Evolutionary conservation across 2,888 invertebrate species (phyloP), one percentile per base, ranked within the genome.

Genomic region (Melieria omissa): DNA sequence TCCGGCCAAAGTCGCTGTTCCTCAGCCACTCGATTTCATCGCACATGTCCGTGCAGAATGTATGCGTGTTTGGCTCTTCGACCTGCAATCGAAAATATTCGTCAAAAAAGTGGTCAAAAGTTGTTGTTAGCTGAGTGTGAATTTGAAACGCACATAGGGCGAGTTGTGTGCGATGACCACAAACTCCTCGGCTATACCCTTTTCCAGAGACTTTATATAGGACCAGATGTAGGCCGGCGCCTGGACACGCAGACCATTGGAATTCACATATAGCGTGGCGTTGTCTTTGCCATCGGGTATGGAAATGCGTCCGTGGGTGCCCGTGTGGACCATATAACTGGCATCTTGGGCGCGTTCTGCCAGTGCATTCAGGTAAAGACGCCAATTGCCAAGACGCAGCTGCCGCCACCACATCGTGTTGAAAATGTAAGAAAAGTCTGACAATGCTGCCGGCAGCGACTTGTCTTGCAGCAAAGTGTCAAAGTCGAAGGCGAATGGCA

Each of bases 91-190:
- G 29, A 29, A 29, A 29, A 29, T 29, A 29, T 29, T 29, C 29
- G 29, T 29, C 29, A 29, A 29, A 29, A 29, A 29, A 29, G 2
- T 29, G 7, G 16, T 5, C 5, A 41, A 66, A 41, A 66, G 41
- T 46, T 12, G 9, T 52, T 16, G 16, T 16, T 57, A 29, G 29
- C 4, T 16, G 5, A 10, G n/a, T 9, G 29, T 1, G 5, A n/a
- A 14, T 55, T 49, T n/a, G 41, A 9, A 14, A 58, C 73, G 49
- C n/a, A 75, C 66, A 58, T 67, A 74, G 29, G 75, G 75, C 10
- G 75, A 74, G 58, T 75, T 75, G 45, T 73, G 72, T 6, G 72
- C 77, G 44, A 77, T 77, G 0, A 77, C 52, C 1, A 74, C 75
- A 47, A 75, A 65, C 10, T 72, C 68, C 5, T 72, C 52, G 44